These are phyloP conservation scores for Pimephales promelas DNA, from an alignment of 2,113 vertebrate species.

Conservation along the genomic window DNA sequence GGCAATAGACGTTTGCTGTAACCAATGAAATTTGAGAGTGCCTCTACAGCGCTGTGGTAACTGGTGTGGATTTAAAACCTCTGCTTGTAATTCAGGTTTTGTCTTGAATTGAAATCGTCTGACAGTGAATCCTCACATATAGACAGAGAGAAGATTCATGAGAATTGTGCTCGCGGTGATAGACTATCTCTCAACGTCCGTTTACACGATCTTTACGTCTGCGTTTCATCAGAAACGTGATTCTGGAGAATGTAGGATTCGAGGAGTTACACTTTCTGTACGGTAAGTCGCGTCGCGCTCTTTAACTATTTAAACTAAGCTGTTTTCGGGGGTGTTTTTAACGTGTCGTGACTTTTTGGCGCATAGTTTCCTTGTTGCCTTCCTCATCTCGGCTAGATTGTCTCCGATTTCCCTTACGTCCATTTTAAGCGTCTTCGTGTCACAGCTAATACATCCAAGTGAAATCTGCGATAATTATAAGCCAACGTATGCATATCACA, in stretches of 20 bases:
- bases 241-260: slow-evolving; percentile 5
- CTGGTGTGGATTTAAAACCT: background rate
- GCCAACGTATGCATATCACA: background rate
- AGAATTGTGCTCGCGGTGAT: background rate
- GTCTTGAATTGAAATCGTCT: background rate
- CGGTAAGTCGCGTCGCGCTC: background rate
- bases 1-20: background rate
- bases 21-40: slow-evolving; percentile 11
- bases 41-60: background rate
- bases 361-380: background rate
- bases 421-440: background rate
- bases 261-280: slow-evolving; percentile 10
- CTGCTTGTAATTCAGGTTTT: background rate
- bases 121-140: background rate
- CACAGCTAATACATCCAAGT: background rate
- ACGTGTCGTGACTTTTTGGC: background rate
- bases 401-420: background rate
- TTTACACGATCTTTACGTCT: background rate
- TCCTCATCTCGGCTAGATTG: slow-evolving; percentile 19
- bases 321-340: background rate
- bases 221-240: slow-evolving; percentile 1
- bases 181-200: background rate
- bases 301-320: background rate
- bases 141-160: background rate
- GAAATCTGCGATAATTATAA: background rate